Evolutionary conservation across 2,797 vertebrate species (phyloP).

Genomic region (Rousettus madagascariensis): DNA sequence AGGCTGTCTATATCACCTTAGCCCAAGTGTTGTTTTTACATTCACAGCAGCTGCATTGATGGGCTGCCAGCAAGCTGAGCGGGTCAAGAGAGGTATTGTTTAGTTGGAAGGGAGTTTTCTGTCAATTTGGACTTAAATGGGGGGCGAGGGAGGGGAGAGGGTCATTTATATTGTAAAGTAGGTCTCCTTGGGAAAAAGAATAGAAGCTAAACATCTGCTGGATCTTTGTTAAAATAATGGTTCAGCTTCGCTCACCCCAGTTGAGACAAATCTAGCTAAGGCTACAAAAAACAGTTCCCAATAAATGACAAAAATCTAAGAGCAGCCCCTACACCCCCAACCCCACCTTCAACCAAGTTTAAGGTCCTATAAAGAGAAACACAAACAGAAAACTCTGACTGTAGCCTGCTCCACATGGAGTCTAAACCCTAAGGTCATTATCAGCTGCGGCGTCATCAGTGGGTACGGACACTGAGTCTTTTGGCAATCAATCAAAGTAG

Average conservation of each 20-base stretch:
- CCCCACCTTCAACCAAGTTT: background rate
- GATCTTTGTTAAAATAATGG: constrained; percentile 41
- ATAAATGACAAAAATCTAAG: constrained; percentile 1
- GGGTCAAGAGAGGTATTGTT: constrained; percentile 19
- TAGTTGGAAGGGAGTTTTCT: constrained; percentile 40
- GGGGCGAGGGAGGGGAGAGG: background rate
- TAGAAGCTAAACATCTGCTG: background rate
- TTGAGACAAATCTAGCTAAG: background rate
- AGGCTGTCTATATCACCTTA: background rate
- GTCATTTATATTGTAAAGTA: constrained; percentile 52
- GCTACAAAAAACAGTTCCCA: constrained; percentile 2
- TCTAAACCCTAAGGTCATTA: background rate
- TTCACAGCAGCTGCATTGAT: background rate
- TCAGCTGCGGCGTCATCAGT: background rate
- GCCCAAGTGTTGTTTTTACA: background rate
- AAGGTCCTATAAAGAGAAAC: background rate
- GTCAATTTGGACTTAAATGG: constrained; percentile 9
- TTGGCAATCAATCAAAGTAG: background rate
- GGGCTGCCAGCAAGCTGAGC: background rate
- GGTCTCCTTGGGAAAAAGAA: constrained; percentile 4
- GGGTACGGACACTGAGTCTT: background rate
- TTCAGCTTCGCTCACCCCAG: background rate
- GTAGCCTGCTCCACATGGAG: background rate
- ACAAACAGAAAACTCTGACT: background rate
- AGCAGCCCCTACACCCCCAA: background rate